Evolutionary conservation across 2,113 vertebrate species (phyloP), one percentile per base, ranked within the genome.

Genomic region (Mirza zaza): DNA sequence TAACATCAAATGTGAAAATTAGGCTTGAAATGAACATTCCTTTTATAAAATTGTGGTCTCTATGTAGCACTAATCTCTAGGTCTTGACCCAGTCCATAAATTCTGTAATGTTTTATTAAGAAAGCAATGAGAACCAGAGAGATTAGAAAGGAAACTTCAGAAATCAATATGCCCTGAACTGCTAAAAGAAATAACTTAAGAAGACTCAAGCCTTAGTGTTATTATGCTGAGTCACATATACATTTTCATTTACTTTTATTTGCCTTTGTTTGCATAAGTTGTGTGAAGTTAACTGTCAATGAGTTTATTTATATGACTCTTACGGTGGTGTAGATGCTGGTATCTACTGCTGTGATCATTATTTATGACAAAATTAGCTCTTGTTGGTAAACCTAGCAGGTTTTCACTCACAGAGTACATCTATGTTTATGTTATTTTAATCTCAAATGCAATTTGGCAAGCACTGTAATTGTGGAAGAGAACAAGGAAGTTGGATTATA

Each of bases 371-470:
- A 96, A 97, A 89, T 57, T 84, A 95, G 79, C 73, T 98, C 67
- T 42, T 87, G 36, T 89, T 68, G 27, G 85, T 68, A 97, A 96
- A 77, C n/a, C 65, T 48, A 57, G 0, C n/a, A 83, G 61, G 95
- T 95, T 97, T 98, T 90, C 71, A 71, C 90, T 97, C 11, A 1
- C 39, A 97, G 90, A 97, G 39, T 87, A 52, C 68, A 77, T 96
- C 92, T 71, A 55, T 95, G 48, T 91, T 91, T 95, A 86, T 86
- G 70, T 83, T 91, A 84, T 92, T 97, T 96, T 94, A 63, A 94
- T 95, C 95, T 83, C 79, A 91, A 89, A 89, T 92, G 90, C 87
- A 94, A 97, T 95, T 17, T 97, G 97, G 71, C 96, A 98, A 95
- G 80, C 50, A 36, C 14, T 29, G 18, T 87, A 85, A 94, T 20